Percentiles rank a stretch among this genome's conserved stretches.
Evolutionary conservation across 2,797 vertebrate genomes (phyloP).

Genomic region (Euthynnus affinis): DNA sequence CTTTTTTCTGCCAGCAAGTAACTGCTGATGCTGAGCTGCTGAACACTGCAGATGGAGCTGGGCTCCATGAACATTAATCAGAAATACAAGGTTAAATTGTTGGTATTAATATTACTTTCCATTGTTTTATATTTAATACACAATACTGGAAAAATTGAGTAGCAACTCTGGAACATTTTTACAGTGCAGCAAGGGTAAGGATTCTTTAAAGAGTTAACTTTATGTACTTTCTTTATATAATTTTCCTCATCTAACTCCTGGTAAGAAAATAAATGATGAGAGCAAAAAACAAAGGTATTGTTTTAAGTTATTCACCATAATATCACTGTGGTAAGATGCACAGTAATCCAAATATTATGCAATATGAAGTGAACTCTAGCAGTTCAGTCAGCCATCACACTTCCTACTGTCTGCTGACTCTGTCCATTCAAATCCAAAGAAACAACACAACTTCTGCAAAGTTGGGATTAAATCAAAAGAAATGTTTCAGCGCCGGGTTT

Average conservation of each 20-base stretch:
- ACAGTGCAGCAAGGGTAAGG: too few relatives aligned
- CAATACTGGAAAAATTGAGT: too few relatives aligned
- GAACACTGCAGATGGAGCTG: too few relatives aligned
- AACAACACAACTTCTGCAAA: not conserved
- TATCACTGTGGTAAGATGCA: not conserved
- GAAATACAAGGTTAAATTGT: too few relatives aligned
- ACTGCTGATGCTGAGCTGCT: too few relatives aligned
- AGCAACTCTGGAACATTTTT: too few relatives aligned
- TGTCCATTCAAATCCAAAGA: not conserved
- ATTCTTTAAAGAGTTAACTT: too few relatives aligned
- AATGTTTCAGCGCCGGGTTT: conserved; percentile 9
- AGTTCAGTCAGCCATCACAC: not conserved
- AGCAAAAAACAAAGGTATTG: not conserved
- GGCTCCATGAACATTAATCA: too few relatives aligned
- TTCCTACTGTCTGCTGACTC: not conserved
- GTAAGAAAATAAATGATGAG: not conserved
- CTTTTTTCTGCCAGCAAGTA: too few relatives aligned
- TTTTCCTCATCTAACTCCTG: not conserved
- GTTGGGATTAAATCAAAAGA: conserved; percentile 23
- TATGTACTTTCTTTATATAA: too few relatives aligned
- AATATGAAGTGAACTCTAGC: not conserved
- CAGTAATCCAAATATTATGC: not conserved
- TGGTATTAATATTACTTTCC: too few relatives aligned
- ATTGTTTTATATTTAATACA: too few relatives aligned
- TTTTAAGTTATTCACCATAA: not conserved